These are phyloP conservation scores for Bovichtus diacanthus DNA, from an alignment of 2,797 vertebrate genomes.

Conservation along the genomic window DNA sequence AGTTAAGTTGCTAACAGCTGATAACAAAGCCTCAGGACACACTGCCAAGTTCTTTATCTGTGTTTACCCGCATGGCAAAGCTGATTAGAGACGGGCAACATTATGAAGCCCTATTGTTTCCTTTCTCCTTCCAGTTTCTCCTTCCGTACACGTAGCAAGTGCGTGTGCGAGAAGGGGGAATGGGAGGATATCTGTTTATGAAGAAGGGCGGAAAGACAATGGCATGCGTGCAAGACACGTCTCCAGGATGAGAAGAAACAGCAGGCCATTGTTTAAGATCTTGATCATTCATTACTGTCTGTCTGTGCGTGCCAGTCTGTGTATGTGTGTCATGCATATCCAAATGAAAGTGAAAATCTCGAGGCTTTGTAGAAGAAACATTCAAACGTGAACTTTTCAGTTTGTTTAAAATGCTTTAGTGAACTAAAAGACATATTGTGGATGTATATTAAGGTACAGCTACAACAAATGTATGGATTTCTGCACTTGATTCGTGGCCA, in stretches of 20 bases:
- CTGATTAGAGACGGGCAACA: constrained; percentile 83
- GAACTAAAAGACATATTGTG: not conserved
- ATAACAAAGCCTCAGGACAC: constrained; percentile 79
- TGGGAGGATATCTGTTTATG: constrained; percentile 59
- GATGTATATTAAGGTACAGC: not conserved
- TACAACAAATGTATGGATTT: constrained; percentile 14
- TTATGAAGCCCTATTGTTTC: constrained; percentile 81
- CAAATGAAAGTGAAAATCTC: constrained; percentile 32
- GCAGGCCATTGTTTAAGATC: constrained; percentile 64
- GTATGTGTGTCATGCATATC: not conserved
- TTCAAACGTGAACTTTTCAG: not conserved
- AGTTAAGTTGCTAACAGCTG: constrained; percentile 77
- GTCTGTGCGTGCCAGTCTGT: not conserved
- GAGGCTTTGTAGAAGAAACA: not conserved
- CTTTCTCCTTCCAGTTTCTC: constrained; percentile 67
- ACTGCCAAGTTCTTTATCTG: constrained; percentile 86
- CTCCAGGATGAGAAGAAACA: constrained; percentile 66
- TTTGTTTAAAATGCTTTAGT: not conserved
- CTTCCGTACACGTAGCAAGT: constrained; percentile 47
- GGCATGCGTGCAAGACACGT: constrained; percentile 50
- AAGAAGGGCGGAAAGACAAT: constrained; percentile 69
- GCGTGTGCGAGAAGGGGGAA: constrained; percentile 29
- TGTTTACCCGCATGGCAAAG: constrained; percentile 82
- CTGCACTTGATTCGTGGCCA: constrained; percentile 46
- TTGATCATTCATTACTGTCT: constrained; percentile 52